These are phyloP conservation scores for Platerodrilus igneus DNA, from an alignment of 2,888 invertebrate genomes.

Conservation along the genomic window DNA sequence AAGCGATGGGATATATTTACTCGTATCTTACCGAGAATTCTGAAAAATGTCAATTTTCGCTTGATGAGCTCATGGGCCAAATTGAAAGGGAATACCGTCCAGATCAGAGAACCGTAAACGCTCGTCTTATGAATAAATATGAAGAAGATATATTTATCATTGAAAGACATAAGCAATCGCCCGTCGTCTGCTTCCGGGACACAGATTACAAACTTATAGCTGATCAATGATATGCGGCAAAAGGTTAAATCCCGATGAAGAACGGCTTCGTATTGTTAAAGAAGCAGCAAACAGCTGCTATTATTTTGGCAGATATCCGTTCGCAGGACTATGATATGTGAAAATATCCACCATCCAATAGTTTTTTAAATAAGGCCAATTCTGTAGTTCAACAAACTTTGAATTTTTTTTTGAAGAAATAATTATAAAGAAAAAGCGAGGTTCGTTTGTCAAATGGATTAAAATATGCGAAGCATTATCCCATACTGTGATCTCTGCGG, in stretches of 20 bases:
- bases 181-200: slow-evolving; percentile 26
- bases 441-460: slow-evolving; percentile 17
- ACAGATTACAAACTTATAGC: slow-evolving; percentile 26
- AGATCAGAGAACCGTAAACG: slow-evolving; percentile 15
- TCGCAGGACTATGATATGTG: slow-evolving; percentile 18
- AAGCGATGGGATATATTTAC: slow-evolving; percentile 23
- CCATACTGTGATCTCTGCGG: slow-evolving; percentile 27
- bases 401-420: slow-evolving; percentile 7
- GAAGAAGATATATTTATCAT: slow-evolving; percentile 24
- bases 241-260: slow-evolving; percentile 19
- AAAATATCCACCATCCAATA: slow-evolving; percentile 22
- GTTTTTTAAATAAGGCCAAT: slow-evolving; percentile 20
- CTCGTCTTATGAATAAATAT: slow-evolving; percentile 18
- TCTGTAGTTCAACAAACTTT: slow-evolving; percentile 23
- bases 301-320: slow-evolving; percentile 27
- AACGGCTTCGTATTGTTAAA: slow-evolving; percentile 21
- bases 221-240: slow-evolving; percentile 21
- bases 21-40: too few relatives aligned
- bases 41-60: slow-evolving; percentile 15
- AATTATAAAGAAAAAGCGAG: slow-evolving; percentile 17
- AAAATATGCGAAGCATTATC: slow-evolving; percentile 19
- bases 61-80: slow-evolving; percentile 18
- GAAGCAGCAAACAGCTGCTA: slow-evolving; percentile 26
- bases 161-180: slow-evolving; percentile 13
- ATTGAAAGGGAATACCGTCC: too few relatives aligned